These are phyloP conservation scores for Gymnosoma rotundatum DNA, from an alignment of 2,888 invertebrate genomes.

Conservation along the genomic window DNA sequence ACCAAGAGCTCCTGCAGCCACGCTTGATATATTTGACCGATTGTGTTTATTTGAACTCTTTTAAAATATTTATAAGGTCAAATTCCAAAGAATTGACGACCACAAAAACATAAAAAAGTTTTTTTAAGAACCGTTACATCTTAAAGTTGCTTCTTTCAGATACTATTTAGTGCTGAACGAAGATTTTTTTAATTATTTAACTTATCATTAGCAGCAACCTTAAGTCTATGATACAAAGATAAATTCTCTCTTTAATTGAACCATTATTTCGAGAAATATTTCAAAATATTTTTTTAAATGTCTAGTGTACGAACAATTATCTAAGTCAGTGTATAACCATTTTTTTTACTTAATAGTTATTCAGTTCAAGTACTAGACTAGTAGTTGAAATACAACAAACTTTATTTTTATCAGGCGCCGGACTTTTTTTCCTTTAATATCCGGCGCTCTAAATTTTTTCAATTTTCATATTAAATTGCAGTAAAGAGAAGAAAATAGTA, in stretches of 20 bases:
- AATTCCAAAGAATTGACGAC: no score
- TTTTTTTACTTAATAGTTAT: slow-evolving; percentile 4
- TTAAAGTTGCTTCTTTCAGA: no score
- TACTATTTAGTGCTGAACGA: no score
- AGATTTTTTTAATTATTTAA: no score
- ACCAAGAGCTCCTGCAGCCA: no score
- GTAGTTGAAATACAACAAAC: neutral
- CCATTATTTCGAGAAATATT: slow-evolving; percentile 9
- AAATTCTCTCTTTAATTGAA: neutral
- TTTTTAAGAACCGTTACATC: no score
- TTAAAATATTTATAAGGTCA: no score
- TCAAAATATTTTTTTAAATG: slow-evolving; percentile 10
- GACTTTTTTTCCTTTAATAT: slow-evolving; percentile 44
- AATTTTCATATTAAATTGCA: slow-evolving; percentile 17
- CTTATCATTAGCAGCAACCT: no score
- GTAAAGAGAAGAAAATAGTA: neutral
- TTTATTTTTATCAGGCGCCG: slow-evolving; percentile 60
- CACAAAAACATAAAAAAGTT: no score
- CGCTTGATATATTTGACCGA: no score
- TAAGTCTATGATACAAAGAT: no score
- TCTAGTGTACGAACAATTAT: neutral
- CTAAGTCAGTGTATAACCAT: neutral
- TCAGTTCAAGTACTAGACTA: slow-evolving; percentile 36
- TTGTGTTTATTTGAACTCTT: no score
- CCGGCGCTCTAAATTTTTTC: slow-evolving; percentile 64